Percentiles rank a stretch among this genome's conserved stretches.
These are phyloP conservation scores for Gorsachius magnificus DNA, from an alignment of 2,797 vertebrate genomes.

Conservation along the genomic window DNA sequence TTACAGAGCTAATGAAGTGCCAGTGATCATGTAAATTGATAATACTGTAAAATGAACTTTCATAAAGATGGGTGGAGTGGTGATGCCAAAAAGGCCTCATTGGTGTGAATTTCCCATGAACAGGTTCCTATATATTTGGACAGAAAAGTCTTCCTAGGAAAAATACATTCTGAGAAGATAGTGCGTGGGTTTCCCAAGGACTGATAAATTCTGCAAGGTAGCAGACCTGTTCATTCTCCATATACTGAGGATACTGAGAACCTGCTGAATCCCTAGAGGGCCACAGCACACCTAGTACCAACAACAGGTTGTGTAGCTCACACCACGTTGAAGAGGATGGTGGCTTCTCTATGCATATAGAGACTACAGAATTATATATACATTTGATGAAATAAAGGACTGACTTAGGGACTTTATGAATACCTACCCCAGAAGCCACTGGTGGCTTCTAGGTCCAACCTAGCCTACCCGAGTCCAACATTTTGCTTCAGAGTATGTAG, in stretches of 20 bases:
- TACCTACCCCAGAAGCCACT: not conserved
- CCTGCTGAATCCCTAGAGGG: not conserved
- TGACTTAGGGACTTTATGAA: not conserved
- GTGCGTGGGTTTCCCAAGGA: not conserved
- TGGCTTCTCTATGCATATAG: not conserved
- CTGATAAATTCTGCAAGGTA: not conserved
- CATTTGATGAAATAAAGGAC: not conserved
- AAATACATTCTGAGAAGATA: not conserved
- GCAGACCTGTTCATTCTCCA: not conserved
- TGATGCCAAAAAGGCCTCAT: not conserved
- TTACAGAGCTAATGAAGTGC: not conserved
- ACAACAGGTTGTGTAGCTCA: not conserved
- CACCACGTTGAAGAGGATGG: rapidly evolving
- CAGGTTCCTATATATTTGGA: not conserved
- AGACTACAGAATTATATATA: not conserved
- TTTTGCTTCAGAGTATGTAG: not conserved
- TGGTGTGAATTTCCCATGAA: not conserved
- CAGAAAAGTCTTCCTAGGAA: not conserved
- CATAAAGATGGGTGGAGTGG: not conserved
- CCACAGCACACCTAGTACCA: not conserved
- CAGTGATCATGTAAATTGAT: not conserved
- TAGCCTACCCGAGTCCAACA: not conserved
- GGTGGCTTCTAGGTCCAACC: not conserved
- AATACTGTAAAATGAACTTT: not conserved
- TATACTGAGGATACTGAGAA: rapidly evolving